A percentile compares a stretch with the other conserved stretches of the same genome.
Evolutionary conservation across 2,797 vertebrate species (phyloP).

Genomic region (Melopsittacus undulatus): DNA sequence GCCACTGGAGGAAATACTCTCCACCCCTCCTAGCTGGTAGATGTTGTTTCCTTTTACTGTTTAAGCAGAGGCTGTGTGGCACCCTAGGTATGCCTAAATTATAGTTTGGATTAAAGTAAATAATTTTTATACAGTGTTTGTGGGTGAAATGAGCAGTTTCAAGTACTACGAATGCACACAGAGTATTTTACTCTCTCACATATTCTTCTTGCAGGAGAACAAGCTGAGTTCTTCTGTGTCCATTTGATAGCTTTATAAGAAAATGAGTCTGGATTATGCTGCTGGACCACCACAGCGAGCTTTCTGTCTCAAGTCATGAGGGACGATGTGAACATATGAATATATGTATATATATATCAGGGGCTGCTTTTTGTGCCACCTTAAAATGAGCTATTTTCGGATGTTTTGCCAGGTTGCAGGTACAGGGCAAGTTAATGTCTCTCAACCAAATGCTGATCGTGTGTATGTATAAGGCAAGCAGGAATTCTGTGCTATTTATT

Average conservation of each 20-base stretch:
- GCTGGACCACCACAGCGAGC: background rate
- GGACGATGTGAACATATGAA: background rate
- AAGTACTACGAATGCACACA: background rate
- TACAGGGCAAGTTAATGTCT: background rate
- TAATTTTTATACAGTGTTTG: background rate
- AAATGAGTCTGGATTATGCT: background rate
- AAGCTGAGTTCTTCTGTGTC: background rate
- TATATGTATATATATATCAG: too few relatives aligned
- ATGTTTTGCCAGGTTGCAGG: background rate
- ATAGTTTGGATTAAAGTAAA: background rate
- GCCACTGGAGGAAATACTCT: background rate
- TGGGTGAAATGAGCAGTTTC: background rate
- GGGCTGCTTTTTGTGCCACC: background rate
- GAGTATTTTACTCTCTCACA: background rate
- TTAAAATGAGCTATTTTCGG: background rate
- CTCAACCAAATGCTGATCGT: background rate
- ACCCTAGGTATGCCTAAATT: background rate
- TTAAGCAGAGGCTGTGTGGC: background rate
- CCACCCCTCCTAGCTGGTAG: background rate
- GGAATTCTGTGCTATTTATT: background rate
- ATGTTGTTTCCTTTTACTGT: background rate
- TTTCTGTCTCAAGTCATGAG: background rate
- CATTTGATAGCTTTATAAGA: background rate
- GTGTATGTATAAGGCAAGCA: background rate
- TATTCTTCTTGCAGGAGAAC: background rate